Base-by-base conservation (phyloP, 2,113 vertebrate species). In the Podarcis muralis region DNA sequence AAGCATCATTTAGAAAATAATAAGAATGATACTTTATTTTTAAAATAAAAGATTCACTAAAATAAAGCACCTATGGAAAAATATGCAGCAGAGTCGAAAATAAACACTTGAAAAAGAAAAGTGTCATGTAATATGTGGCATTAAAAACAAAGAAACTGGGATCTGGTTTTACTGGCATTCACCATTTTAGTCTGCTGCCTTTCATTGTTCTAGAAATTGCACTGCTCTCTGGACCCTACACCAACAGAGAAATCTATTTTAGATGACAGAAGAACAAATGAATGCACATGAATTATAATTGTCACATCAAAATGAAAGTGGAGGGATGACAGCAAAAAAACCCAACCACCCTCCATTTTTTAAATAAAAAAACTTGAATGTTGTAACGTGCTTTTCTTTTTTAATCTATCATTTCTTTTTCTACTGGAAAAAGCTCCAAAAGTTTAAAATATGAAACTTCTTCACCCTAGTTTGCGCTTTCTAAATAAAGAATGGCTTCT, bases 81-180 rank as follows among this genome's bases (percentile, higher is more conserved):
- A 91, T 90, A 91, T 86, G 89, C 91, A 92, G 90, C 94, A 93
- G 72, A 90, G 79, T 85, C 95, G 32, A 93, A 96, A 93, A 79
- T 76, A 93, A 92, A 95, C 76, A 7, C 89, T 78, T 5, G 89
- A 83, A 2, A 87, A 89, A 74, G 88, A 32, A 57, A 86, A 88
- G 57, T 92, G 88, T 92, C 87, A 90, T 69, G 65, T 53, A 84
- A 90, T 0, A 0, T 37, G 66, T 92, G 78, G 90, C 66, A 86
- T 40, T 87, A 82, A 84, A 68, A 68, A 93, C 27, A 2, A 18
- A 74, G 18, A 74, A 32, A 35, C 35, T 35, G 15, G 72, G 32
- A 74, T 74, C 32, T 35, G 16, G n/a, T n/a, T 35, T 74, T 74
- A 74, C 35, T 32, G 71, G 90, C 40, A 89, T 92, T 93, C 91